A percentile compares a stretch with the other conserved stretches of the same genome.
These are phyloP conservation scores for Sceloporus undulatus DNA, from an alignment of 2,113 vertebrate species.

Conservation along the genomic window DNA sequence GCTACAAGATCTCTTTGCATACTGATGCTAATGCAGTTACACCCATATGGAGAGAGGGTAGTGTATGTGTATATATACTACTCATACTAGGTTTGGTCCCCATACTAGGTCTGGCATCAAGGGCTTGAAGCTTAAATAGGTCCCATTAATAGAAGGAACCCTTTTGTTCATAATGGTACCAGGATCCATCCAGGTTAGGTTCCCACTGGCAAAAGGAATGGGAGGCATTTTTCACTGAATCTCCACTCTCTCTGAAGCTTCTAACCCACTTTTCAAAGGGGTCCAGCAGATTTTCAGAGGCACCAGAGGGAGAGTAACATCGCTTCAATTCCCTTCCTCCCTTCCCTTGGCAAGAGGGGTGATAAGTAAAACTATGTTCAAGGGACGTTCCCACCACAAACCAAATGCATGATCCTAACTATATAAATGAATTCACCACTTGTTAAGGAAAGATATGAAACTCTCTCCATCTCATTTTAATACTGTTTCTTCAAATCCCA, in stretches of 20 bases:
- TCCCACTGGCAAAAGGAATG: background rate
- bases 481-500: too few species aligned
- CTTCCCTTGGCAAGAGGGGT: background rate
- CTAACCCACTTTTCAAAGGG: too few species aligned
- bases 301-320: background rate
- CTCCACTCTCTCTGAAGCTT: background rate
- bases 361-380: background rate
- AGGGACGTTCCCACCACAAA: background rate
- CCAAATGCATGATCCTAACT: background rate
- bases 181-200: background rate
- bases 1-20: background rate
- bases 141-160: background rate
- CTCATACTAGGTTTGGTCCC: fast-evolving
- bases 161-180: background rate
- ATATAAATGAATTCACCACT: background rate
- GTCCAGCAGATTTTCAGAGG: background rate
- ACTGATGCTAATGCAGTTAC: background rate
- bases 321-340: background rate
- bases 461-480: too few species aligned
- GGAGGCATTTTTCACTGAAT: background rate
- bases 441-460: background rate
- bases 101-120: background rate
- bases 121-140: background rate
- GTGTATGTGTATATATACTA: background rate
- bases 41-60: background rate